phyloP scores from a whole-genome alignment of 2,888 invertebrate species.

The Plagodis pulveraria region DNA sequence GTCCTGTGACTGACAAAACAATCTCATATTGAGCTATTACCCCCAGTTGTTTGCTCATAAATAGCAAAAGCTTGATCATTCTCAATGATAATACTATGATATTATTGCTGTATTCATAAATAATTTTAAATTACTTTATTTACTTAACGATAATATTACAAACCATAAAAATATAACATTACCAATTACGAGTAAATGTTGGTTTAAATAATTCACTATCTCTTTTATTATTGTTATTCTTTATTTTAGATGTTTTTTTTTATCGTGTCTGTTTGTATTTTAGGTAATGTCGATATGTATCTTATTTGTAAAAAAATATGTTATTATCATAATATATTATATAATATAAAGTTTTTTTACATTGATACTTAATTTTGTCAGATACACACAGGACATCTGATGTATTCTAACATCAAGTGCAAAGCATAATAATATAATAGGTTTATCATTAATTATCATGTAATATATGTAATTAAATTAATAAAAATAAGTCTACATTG shows the following conservation, averaged over 20 bases:
- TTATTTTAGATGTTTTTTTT: no score
- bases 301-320: no score
- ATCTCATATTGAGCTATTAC: neutral
- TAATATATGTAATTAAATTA: constrained; percentile 45
- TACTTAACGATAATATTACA: neutral
- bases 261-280: no score
- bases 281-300: no score
- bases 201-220: no score
- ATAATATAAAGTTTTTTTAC: neutral
- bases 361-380: constrained; percentile 7
- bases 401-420: constrained; percentile 38
- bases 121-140: neutral
- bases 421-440: constrained; percentile 40
- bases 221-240: no score
- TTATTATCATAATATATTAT: no score
- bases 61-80: neutral
- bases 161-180: neutral
- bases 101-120: neutral
- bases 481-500: constrained; percentile 43
- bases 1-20: constrained; percentile 28
- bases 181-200: no score
- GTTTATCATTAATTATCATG: constrained; percentile 42
- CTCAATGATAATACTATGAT: neutral
- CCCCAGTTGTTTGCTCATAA: neutral
- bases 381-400: constrained; percentile 25